Conservation (phyloP, 1,140 invertebrate genomes). For the Colletes gigas region DNA sequence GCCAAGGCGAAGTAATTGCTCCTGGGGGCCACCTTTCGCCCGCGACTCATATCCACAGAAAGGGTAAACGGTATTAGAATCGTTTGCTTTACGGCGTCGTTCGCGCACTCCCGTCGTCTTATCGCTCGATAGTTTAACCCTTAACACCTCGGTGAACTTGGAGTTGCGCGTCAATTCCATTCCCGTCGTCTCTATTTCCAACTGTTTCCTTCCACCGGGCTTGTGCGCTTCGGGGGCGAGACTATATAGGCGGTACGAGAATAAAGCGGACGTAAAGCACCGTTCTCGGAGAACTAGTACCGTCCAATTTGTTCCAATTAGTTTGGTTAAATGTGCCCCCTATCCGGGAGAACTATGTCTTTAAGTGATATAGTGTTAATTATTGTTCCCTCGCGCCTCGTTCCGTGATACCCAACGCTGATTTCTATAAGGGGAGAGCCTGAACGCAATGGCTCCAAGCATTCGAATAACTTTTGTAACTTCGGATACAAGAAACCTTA, state of each 20-base stretch:
- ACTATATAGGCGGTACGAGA: neutral
- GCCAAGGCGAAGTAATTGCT: constrained; percentile 10
- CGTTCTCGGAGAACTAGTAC: constrained; percentile 11
- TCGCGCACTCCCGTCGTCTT: neutral
- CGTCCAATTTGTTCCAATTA: constrained; percentile 35
- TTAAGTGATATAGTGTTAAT: constrained; percentile 5
- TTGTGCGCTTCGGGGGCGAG: neutral
- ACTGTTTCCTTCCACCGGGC: neutral
- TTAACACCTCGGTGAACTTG: constrained; percentile 36
- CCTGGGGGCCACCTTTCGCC: neutral
- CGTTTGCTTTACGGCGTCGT: constrained; percentile 22
- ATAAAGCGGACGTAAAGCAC: constrained; percentile 15
- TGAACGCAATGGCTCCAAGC: too few species aligned
- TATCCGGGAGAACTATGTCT: neutral
- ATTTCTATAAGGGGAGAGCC: neutral
- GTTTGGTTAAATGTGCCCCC: constrained; percentile 6
- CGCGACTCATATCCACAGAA: constrained; percentile 24
- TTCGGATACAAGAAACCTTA: neutral
- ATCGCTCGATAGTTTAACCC: constrained; percentile 31
- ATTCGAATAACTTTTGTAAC: neutral
- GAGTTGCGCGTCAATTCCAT: constrained; percentile 32
- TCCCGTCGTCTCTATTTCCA: constrained; percentile 12
- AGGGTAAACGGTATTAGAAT: constrained; percentile 14
- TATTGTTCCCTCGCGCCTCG: neutral
- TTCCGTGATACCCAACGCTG: constrained; percentile 33